These are phyloP conservation scores for Embiotoca jacksoni DNA, from an alignment of 2,113 vertebrate genomes.

Conservation along the genomic window DNA sequence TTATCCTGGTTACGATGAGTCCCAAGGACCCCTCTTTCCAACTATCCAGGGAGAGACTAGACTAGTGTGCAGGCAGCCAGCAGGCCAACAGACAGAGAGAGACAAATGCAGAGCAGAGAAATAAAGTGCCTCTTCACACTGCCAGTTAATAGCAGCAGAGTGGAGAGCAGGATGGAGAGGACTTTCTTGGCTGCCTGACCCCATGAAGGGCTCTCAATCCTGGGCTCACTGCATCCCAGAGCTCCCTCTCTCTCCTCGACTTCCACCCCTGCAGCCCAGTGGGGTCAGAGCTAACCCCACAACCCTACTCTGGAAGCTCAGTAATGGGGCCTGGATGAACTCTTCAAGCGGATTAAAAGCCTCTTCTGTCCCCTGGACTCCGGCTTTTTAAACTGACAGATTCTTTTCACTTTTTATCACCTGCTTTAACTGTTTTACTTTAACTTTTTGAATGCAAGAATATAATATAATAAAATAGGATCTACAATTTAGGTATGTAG, in stretches of 20 bases:
- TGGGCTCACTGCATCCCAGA: conserved; percentile 62
- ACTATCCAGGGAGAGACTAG: conserved; percentile 42
- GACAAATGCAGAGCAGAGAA: conserved; percentile 69
- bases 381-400: conserved; percentile 49
- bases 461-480: background rate
- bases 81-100: conserved; percentile 17
- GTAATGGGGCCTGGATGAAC: conserved; percentile 84
- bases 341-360: conserved; percentile 81
- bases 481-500: background rate
- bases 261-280: conserved; percentile 55
- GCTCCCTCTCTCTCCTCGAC: conserved; percentile 66
- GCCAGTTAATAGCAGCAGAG: conserved; percentile 75
- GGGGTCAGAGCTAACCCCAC: conserved; percentile 67
- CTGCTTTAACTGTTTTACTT: conserved; percentile 4
- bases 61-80: conserved; percentile 23
- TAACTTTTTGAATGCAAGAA: background rate
- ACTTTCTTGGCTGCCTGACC: conserved; percentile 69
- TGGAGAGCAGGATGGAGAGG: conserved; percentile 61
- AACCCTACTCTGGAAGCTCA: conserved; percentile 67
- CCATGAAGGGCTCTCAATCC: conserved; percentile 74
- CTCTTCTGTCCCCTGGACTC: conserved; percentile 59
- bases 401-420: background rate
- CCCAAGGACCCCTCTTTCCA: conserved; percentile 58
- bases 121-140: conserved; percentile 77
- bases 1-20: conserved; percentile 61